phyloP scores from a whole-genome alignment of 2,113 vertebrate species.

The Monopterus albus region DNA sequence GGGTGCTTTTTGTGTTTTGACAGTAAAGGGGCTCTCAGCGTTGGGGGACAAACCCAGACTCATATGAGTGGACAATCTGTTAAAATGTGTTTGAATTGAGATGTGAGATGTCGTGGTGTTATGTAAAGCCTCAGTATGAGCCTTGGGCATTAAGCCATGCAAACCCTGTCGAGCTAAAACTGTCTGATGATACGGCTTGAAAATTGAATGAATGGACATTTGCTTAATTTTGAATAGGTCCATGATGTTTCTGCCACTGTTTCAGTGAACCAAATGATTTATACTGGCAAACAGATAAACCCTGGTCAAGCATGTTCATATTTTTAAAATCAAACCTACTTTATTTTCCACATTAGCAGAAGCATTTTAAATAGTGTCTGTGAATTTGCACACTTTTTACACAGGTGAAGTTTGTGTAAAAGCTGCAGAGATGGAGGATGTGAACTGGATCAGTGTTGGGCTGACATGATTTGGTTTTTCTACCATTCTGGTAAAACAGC shows the following conservation, averaged over 20 bases:
- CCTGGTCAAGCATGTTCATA: not conserved
- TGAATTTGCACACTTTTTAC: not conserved
- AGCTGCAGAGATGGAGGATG: not conserved
- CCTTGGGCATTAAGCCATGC: slow-evolving; percentile 46
- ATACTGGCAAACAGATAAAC: not conserved
- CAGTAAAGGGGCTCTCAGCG: slow-evolving; percentile 15
- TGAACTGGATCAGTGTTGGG: not conserved
- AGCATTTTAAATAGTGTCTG: no score
- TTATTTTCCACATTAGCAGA: not conserved
- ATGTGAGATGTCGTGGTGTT: slow-evolving; percentile 10
- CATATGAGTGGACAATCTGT: not conserved
- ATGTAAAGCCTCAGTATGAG: slow-evolving; percentile 36
- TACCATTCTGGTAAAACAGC: slow-evolving; percentile 22
- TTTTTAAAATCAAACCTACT: not conserved
- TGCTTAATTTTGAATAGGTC: slow-evolving; percentile 4
- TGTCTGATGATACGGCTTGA: not conserved
- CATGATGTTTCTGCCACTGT: not conserved
- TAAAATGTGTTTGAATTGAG: not conserved
- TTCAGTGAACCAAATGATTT: not conserved
- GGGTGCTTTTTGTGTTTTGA: slow-evolving; percentile 6
- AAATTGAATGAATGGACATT: not conserved
- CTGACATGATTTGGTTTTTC: slow-evolving; percentile 9
- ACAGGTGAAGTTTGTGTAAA: not conserved
- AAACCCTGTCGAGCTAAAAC: not conserved
- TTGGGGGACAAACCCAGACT: not conserved